A percentile compares a stretch with the other conserved stretches of the same genome.
phyloP scores from a whole-genome alignment of 2,888 invertebrate genomes.

The Liposcelis brunnea region DNA sequence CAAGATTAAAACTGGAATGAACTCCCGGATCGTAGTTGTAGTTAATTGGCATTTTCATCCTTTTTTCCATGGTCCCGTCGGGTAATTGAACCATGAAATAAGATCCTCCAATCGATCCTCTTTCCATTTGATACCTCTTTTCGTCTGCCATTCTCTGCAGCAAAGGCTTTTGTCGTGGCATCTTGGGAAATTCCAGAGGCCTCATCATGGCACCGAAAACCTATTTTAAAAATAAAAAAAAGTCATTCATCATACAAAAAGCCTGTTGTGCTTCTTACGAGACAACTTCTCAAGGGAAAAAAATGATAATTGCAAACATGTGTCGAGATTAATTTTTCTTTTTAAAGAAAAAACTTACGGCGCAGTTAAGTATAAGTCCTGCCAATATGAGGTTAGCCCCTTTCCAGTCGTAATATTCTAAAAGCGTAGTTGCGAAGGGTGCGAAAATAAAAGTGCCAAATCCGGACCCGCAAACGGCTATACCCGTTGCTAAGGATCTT shows the following conservation, averaged over 20 bases:
- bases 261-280: no score
- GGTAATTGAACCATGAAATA: slow-evolving; percentile 77
- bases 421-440: slow-evolving; percentile 64
- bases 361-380: slow-evolving; percentile 82
- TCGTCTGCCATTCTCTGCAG: slow-evolving; percentile 88
- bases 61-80: slow-evolving; percentile 78
- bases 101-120: slow-evolving; percentile 74
- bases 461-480: slow-evolving; percentile 92
- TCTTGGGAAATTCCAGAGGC: slow-evolving; percentile 58
- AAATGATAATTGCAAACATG: no score
- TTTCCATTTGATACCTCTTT: slow-evolving; percentile 75
- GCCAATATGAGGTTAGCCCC: slow-evolving; percentile 79
- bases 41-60: slow-evolving; percentile 79
- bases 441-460: slow-evolving; percentile 92
- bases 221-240: slow-evolving; percentile 21
- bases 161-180: slow-evolving; percentile 51
- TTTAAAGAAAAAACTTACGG: slow-evolving; percentile 33
- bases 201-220: slow-evolving; percentile 68
- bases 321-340: neutral
- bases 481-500: slow-evolving; percentile 82
- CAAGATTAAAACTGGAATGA: slow-evolving; percentile 78
- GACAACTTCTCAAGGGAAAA: no score
- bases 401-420: slow-evolving; percentile 72
- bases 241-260: neutral
- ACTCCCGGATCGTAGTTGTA: slow-evolving; percentile 67